Base-by-base conservation (phyloP, 2,888 invertebrate genomes). In the Mellilla xanthometata region DNA sequence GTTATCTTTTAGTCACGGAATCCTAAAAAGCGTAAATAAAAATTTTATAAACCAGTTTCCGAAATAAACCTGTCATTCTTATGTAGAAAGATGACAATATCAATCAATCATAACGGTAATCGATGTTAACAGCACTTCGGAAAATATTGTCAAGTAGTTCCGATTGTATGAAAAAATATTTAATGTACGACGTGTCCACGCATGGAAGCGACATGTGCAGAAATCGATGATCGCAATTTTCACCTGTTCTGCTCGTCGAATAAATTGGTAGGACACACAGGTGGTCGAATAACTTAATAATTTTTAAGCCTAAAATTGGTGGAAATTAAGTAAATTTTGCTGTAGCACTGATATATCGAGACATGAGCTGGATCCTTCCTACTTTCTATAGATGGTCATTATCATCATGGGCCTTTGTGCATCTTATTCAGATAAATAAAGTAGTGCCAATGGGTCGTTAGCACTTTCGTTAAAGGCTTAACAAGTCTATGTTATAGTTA, bases 91-190 rank as follows among this genome's bases (percentile, higher is more conserved):
- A 36, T 33, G 43, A 29, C 49, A 78, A 72, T 75, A 63, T 32
- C 40, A 62, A 63, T 61, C 58, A 57, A 62, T 58, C 23, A 54
- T 74, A 75, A 71, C 73, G 60, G 72, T 65, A 51, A 45, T 48
- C 40, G 49, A 32, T 39, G 48, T 48, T 47, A 47, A 41, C 31
- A 38, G 19, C 46, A 24, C 19, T 39, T 40, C 46, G 36, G 36
- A 43, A 46, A 40, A 34, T 41, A 52, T 54, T 43, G 43, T 42
- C 33, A 39, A 30, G 49, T 43, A 34, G 50, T 50, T 56, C 44
- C 24, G 22, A 48, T 48, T 41, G 24, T 41, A 11, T 31, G 29
- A 49, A 58, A 57, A 55, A 52, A 52, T 49, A 58, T 58, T 54
- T 59, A 50, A 62, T 61, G 42, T 36, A 46, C 46, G 54, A 69